A percentile compares a stretch with the other conserved stretches of the same genome.
phyloP scores from a whole-genome alignment of 2,113 vertebrate species.

The Piaya cayana region DNA sequence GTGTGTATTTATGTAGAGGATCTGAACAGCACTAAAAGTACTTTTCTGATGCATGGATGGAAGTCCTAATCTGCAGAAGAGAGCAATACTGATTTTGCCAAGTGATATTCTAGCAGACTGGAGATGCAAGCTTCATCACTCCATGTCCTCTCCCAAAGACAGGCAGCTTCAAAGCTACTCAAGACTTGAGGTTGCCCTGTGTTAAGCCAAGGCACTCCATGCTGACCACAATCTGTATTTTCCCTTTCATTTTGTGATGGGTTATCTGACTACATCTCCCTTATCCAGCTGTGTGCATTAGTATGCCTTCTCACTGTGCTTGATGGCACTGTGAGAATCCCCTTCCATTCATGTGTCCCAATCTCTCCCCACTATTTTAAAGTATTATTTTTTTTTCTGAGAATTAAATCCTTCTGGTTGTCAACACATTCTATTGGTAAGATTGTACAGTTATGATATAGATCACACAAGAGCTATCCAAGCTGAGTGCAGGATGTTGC shows the following conservation, averaged over 20 bases:
- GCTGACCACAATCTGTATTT: background rate
- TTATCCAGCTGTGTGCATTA: background rate
- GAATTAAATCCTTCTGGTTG: background rate
- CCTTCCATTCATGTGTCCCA: accelerated
- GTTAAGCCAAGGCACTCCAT: background rate
- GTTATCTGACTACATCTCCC: background rate
- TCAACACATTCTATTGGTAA: background rate
- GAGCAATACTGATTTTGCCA: background rate
- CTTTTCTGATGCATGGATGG: background rate
- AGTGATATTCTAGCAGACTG: background rate
- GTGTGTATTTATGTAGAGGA: background rate
- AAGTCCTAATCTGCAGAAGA: background rate
- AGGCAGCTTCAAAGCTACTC: background rate
- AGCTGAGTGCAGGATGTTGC: background rate
- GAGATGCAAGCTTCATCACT: background rate
- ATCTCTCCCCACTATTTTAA: background rate
- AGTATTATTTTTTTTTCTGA: background rate
- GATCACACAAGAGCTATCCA: background rate
- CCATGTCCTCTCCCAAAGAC: background rate
- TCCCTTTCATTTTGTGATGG: background rate
- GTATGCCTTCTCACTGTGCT: background rate
- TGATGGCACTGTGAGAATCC: accelerated
- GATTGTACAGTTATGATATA: background rate
- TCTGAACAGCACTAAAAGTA: background rate
- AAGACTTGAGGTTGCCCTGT: background rate